Evolutionary conservation across 1,140 invertebrate genomes (phyloP), one percentile per base, ranked within the genome.

Genomic region (Brachionus plicatilis): DNA sequence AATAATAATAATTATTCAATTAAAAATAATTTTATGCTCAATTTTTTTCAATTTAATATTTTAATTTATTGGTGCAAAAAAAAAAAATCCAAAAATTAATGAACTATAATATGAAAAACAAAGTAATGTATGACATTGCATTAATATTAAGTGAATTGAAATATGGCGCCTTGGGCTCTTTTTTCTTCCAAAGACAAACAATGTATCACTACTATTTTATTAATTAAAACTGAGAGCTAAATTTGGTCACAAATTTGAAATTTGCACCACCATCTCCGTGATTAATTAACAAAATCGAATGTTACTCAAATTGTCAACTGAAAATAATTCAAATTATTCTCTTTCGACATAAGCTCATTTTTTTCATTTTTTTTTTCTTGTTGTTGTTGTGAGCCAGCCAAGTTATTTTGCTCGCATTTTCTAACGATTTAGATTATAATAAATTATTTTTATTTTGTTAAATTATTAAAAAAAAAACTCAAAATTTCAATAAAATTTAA

Each of bases 401-500:
- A 68, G 66, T 68, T 68, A 41, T 68, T 68, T 68, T 68, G 27
- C 33, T 33, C 6, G n/a, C 53, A 60, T 24, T 60, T 60, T 60
- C 43, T 4, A 68, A 68, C 66, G 66, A 68, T 33, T 72, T 43
- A 72, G 68, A 72, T 72, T 72, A 72, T 72, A 72, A 72, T 72
- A 72, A 72, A 72, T 72, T 72, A 72, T 72, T 72, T 72, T 72
- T 72, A 72, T 72, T 68, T 68, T 41, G 7, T 72, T 72, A 41
- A 72, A 72, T 72, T 72, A 72, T 72, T 72, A 72, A 72, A 60
- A 60, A 60, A 60, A 60, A 60, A 60, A 20, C 53, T 43, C 68
- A 72, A 72, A 72, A 72, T 72, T 72, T 72, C 68, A 72, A 43
- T 72, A 72, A 41, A 68, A 72, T 72, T 72, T 43, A 17, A 17